Conservation (phyloP, 2,888 invertebrate genomes). For the Litoditis marina region DNA sequence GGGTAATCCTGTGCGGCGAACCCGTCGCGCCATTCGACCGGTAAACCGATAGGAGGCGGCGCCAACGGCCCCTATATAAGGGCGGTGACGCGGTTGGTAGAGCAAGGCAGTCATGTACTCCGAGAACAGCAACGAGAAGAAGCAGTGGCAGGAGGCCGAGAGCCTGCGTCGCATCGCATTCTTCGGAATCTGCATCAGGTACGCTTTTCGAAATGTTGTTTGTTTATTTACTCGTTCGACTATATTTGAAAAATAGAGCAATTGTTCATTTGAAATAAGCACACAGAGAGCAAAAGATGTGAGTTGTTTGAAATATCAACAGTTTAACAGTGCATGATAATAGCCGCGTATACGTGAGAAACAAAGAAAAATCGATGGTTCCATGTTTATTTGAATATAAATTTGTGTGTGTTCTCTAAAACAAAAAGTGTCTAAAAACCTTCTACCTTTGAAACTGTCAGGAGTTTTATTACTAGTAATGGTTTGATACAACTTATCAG, state of each 20-base stretch:
- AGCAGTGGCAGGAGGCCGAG: conserved; percentile 46
- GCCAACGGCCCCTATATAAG: conserved; percentile 16
- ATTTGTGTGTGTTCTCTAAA: no score
- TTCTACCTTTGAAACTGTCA: no score
- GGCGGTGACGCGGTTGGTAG: not conserved
- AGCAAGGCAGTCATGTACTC: conserved; percentile 15
- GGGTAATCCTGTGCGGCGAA: no score
- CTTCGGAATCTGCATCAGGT: conserved; percentile 52
- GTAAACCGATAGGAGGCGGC: conserved; percentile 15
- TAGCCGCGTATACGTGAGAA: no score
- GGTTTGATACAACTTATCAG: no score
- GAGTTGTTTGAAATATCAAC: not conserved
- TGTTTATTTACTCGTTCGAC: not conserved
- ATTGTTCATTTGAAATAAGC: no score
- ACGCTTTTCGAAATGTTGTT: no score
- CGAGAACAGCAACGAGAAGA: conserved; percentile 42
- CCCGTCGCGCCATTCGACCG: conserved; percentile 17
- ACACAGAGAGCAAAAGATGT: not conserved
- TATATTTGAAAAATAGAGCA: not conserved
- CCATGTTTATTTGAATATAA: no score
- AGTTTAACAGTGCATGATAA: no score
- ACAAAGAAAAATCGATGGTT: no score
- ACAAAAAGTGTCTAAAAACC: no score
- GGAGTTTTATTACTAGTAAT: no score
- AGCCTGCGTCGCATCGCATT: conserved; percentile 49